Conservation (phyloP, 2,888 invertebrate genomes). For the Drosophila fungiperda region DNA sequence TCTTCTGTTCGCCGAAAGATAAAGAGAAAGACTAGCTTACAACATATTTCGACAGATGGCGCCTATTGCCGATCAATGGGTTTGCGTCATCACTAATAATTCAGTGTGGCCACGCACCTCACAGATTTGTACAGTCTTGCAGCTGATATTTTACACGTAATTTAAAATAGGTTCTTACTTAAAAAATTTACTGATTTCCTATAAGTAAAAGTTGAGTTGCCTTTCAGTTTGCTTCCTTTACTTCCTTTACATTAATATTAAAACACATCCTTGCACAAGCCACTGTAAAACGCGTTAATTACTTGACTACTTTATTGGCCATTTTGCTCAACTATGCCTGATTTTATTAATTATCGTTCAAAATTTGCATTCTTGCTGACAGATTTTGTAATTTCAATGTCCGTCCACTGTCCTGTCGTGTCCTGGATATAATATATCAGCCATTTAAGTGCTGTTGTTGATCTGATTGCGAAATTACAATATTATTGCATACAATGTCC, state of each 20-base stretch:
- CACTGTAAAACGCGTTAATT: not conserved
- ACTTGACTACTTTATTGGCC: not conserved
- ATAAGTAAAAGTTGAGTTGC: not conserved
- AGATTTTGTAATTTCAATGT: constrained; percentile 9
- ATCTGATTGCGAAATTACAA: constrained; percentile 46
- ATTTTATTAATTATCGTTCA: not conserved
- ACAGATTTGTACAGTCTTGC: not conserved
- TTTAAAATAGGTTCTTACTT: not conserved
- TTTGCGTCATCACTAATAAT: not conserved
- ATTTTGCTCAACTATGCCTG: not conserved
- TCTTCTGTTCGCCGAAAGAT: not conserved
- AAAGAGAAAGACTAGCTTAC: not conserved
- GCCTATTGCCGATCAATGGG: not conserved
- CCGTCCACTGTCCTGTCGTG: not conserved
- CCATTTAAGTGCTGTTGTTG: not conserved
- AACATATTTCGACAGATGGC: not conserved
- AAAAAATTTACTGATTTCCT: not conserved
- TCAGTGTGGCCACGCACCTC: not conserved
- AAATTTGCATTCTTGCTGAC: not conserved
- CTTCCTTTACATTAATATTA: not conserved
- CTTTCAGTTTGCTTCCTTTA: not conserved
- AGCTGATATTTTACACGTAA: not conserved
- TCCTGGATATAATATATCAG: not conserved
- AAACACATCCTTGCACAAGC: not conserved
- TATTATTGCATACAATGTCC: constrained; percentile 64